Conservation (phyloP, 1,140 invertebrate species). For the Thaumetopoea pityocampa region DNA sequence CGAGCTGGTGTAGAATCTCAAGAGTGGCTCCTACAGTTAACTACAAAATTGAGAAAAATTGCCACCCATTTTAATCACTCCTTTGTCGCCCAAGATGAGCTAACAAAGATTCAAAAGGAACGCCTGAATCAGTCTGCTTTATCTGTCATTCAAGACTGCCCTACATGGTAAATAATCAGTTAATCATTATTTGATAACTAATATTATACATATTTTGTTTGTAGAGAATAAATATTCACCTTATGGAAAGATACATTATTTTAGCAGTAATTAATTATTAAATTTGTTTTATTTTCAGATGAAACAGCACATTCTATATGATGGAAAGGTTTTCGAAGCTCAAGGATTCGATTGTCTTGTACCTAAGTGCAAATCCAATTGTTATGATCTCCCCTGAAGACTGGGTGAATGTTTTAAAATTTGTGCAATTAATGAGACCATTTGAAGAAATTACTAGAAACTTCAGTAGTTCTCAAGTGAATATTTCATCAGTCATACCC, state of each 20-base stretch:
- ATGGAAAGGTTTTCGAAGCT: constrained; percentile 19
- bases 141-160: too few relatives aligned
- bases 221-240: too few relatives aligned
- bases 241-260: too few relatives aligned
- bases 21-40: background rate
- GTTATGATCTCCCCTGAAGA: constrained; percentile 20
- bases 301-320: constrained; percentile 20
- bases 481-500: constrained; percentile 30
- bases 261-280: too few relatives aligned
- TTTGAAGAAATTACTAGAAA: constrained; percentile 30
- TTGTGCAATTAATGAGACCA: constrained; percentile 24
- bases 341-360: constrained; percentile 26
- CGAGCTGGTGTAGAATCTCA: background rate
- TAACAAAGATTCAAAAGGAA: too few relatives aligned
- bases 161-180: too few relatives aligned
- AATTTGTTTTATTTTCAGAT: too few relatives aligned
- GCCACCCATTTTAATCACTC: constrained; percentile 22
- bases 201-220: too few relatives aligned
- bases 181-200: too few relatives aligned
- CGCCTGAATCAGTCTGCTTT: too few relatives aligned
- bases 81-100: constrained; percentile 22
- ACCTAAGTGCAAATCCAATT: constrained; percentile 1
- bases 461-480: constrained; percentile 28
- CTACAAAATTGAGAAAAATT: constrained; percentile 24
- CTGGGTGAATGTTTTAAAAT: constrained; percentile 25